These are phyloP conservation scores for rabbit (Oryctolagus cuniculus) DNA, from an alignment of 2,113 vertebrate genomes.

Conservation along the genomic window DNA sequence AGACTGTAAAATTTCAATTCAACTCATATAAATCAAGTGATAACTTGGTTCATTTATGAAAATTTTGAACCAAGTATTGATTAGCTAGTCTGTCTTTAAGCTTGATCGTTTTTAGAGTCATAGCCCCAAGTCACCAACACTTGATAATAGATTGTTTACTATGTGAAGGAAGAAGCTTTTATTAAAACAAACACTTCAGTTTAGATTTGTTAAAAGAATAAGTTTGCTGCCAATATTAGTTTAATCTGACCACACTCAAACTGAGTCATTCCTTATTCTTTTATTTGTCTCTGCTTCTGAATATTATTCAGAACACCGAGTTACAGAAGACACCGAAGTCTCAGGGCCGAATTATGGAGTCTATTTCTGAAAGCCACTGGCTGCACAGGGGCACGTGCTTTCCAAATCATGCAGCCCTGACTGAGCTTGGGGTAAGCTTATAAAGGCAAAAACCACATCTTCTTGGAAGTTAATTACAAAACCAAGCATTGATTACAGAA, in stretches of 20 bases:
- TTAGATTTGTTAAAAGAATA: not conserved
- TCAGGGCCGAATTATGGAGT: no score
- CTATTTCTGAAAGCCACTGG: no score
- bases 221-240: not conserved
- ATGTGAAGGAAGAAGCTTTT: not conserved
- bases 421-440: no score
- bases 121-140: not conserved
- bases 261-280: not conserved
- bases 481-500: no score
- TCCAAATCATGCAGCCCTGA: no score
- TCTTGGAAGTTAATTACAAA: no score
- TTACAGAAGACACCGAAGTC: no score
- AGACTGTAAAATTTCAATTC: not conserved
- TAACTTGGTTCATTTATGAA: not conserved
- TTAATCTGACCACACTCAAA: not conserved
- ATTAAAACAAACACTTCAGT: not conserved
- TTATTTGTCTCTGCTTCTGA: not conserved
- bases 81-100: conserved; percentile 19
- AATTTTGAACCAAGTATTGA: not conserved
- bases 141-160: not conserved
- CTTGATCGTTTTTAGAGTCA: not conserved
- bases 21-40: not conserved
- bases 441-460: no score
- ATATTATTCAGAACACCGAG: no score
- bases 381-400: no score